These are phyloP conservation scores for Diadegma fenestrale DNA, from an alignment of 2,888 invertebrate species.

Conservation along the genomic window DNA sequence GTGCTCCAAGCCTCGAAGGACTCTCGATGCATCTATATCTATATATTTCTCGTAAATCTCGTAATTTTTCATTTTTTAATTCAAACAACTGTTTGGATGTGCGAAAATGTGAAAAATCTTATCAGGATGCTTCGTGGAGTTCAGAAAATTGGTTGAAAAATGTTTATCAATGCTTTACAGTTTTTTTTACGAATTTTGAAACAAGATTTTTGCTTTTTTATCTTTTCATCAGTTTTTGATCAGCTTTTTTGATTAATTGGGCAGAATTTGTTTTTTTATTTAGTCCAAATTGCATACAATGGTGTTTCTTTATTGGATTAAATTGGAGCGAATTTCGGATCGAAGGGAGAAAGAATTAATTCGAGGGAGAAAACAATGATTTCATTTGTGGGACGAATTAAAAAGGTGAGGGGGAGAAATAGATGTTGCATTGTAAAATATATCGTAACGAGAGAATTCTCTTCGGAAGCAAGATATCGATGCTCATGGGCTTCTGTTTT, in stretches of 20 bases:
- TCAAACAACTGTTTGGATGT: not conserved
- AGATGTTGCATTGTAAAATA: slow-evolving; percentile 33
- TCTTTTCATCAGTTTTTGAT: not conserved
- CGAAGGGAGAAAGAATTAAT: slow-evolving; percentile 7
- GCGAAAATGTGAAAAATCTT: not conserved
- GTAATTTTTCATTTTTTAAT: not conserved
- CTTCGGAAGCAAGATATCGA: slow-evolving; percentile 49
- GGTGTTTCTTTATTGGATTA: not conserved
- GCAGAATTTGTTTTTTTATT: no score
- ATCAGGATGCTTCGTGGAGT: not conserved
- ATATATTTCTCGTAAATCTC: slow-evolving; percentile 9
- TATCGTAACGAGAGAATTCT: slow-evolving; percentile 58
- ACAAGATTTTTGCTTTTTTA: not conserved
- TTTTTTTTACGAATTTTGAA: not conserved
- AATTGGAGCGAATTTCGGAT: not conserved
- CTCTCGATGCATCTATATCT: slow-evolving; percentile 20
- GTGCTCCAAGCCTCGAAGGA: slow-evolving; percentile 64
- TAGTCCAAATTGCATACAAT: not conserved
- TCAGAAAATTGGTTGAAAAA: not conserved
- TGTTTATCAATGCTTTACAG: not conserved
- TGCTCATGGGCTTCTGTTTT: slow-evolving; percentile 39
- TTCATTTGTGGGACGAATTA: slow-evolving; percentile 14
- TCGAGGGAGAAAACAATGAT: not conserved
- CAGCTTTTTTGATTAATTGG: not conserved
- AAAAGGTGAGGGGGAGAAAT: slow-evolving; percentile 11